Base-by-base conservation (phyloP, 2,113 vertebrate species). In the Platycercus adscitus region DNA sequence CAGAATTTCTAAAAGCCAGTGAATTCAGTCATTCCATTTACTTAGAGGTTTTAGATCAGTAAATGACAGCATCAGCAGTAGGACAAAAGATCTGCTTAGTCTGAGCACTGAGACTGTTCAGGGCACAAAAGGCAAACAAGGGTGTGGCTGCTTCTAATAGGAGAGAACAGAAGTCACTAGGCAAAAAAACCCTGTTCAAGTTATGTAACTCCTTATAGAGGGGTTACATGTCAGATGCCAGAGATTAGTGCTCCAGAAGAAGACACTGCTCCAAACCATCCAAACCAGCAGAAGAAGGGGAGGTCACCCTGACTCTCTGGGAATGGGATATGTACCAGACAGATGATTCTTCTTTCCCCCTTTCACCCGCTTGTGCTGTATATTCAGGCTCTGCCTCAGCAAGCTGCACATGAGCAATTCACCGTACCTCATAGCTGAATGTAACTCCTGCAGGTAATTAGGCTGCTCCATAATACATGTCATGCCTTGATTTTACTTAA, bases 141-240 rank as follows among this genome's bases (percentile, higher is more conserved):
- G 29, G 25, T 24, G 24, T 10, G 14, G 43, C 37, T 68, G 46
- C 47, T 68, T 49, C 70, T 56, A 17, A 5, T 8, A 46, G 44
- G 8, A 64, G 31, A 23, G 9, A 89, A 47, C 26, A 60, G 39
- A 79, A 73, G 10, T 49, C 61, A 53, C 33, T 2, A 15, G 31
- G 31, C 10, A 21, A 65, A 78, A 26, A 11, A 6, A 7, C 2
- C 4, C 13, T n/a, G 31, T 29, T 8, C 0, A 0, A 0, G 16
- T 49, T 11, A 56, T 29, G 16, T 3, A 10, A 61, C 2, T 3
- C 11, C 16, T 46, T 33, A 2, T 26, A 64, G n/a, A 17, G 21
- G 23, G 14, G 25, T 25, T 15, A 10, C 29, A 6, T 6, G 46
- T 9, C 52, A 72, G 79, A 21, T 6, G 29, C 11, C 64, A 41